Percentiles rank a stretch among this genome's conserved stretches.
Evolutionary conservation across 1,140 invertebrate genomes (phyloP).

Genomic region (Aporrectodea caliginosa): DNA sequence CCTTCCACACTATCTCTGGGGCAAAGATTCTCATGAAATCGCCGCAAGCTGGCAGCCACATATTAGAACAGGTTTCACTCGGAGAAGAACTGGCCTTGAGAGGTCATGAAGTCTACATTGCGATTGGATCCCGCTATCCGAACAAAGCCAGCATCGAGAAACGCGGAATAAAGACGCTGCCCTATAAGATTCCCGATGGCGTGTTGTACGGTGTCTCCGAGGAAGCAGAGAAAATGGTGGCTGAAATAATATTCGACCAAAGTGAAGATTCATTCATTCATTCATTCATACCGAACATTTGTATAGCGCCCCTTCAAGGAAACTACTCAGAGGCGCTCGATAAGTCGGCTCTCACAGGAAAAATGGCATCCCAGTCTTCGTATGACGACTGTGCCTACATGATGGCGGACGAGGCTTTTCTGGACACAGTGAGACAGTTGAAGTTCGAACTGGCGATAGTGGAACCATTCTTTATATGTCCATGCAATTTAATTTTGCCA

Average conservation of each 20-base stretch:
- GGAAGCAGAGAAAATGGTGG: not conserved
- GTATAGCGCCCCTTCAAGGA: too few relatives aligned
- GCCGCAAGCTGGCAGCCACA: constrained; percentile 18
- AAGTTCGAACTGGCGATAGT: constrained; percentile 41
- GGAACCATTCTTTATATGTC: not conserved
- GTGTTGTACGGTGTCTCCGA: not conserved
- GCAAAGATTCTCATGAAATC: constrained; percentile 50
- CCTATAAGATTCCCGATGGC: constrained; percentile 2
- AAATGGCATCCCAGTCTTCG: not conserved
- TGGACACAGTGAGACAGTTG: not conserved
- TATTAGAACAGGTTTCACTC: constrained; percentile 19
- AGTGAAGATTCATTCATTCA: too few relatives aligned
- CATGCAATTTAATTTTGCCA: not conserved
- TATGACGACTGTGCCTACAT: constrained; percentile 3
- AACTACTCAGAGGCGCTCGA: too few relatives aligned
- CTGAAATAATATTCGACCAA: not conserved
- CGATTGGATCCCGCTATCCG: not conserved
- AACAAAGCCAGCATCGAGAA: not conserved
- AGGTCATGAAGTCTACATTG: not conserved
- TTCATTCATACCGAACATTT: too few relatives aligned
- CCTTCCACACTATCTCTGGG: constrained; percentile 41
- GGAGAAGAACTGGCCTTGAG: not conserved
- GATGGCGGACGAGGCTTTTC: not conserved
- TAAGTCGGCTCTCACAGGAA: not conserved
- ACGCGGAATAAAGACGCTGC: not conserved